phyloP scores from a whole-genome alignment of 2,888 invertebrate species.

The Panopea generosa region DNA sequence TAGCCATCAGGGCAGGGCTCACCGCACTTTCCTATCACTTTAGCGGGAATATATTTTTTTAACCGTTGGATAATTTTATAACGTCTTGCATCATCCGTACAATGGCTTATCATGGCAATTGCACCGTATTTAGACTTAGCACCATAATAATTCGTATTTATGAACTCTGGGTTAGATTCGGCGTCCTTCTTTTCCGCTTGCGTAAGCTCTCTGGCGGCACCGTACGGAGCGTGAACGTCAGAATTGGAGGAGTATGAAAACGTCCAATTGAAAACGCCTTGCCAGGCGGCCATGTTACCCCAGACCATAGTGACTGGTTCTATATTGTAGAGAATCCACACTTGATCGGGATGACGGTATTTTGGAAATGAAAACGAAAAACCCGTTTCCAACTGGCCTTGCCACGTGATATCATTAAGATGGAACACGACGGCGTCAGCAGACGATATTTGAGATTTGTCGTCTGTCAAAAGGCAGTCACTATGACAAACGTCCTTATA shows the following conservation, averaged over 20 bases:
- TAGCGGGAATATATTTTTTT: conserved; percentile 16
- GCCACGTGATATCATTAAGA: conserved; percentile 42
- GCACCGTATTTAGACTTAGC: conserved; percentile 19
- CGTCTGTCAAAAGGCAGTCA: conserved; percentile 26
- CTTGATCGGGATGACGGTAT: conserved; percentile 31
- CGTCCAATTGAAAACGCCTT: conserved; percentile 48
- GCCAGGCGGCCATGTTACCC: conserved; percentile 30
- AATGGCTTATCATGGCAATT: conserved; percentile 41
- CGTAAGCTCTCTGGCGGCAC: conserved; percentile 5
- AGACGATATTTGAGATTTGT: conserved; percentile 22
- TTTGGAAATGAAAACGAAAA: conserved; percentile 20
- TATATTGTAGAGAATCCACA: conserved; percentile 38
- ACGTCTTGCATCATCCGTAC: conserved; percentile 41
- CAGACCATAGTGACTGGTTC: conserved; percentile 41
- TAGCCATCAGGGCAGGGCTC: conserved; percentile 17
- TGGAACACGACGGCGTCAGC: conserved; percentile 47
- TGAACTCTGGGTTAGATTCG: neutral
- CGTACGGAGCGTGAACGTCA: conserved; percentile 33
- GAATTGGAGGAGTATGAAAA: conserved; percentile 26
- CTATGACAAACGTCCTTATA: conserved; percentile 6
- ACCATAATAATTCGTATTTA: conserved; percentile 22
- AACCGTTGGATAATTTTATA: conserved; percentile 32
- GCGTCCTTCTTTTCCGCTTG: conserved; percentile 1
- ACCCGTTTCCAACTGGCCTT: conserved; percentile 7
- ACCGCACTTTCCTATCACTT: conserved; percentile 35